Conservation (phyloP, 2,113 vertebrate species). For the Riparia riparia region DNA sequence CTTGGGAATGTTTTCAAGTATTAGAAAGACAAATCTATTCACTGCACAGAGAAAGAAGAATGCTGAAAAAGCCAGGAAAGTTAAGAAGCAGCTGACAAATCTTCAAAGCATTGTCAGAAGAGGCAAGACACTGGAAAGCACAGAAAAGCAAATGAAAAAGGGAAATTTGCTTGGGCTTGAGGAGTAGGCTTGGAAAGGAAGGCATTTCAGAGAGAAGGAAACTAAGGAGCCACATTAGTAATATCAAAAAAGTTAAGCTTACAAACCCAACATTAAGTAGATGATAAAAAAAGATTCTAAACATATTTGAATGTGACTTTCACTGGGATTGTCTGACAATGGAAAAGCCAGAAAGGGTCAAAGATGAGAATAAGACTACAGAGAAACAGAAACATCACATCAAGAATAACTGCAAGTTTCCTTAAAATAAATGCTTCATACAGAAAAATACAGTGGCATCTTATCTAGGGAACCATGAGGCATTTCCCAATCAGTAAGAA, state of each 20-base stretch:
- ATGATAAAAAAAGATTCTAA: neutral
- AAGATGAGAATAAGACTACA: neutral
- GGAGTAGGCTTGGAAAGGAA: neutral
- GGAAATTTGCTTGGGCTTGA: neutral
- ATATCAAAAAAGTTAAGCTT: neutral
- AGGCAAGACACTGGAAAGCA: neutral
- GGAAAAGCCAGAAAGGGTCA: neutral
- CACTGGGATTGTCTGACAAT: neutral
- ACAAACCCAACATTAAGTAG: neutral
- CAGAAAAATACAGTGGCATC: neutral
- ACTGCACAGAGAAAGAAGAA: neutral
- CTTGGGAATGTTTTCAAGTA: neutral
- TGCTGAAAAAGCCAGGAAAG: neutral
- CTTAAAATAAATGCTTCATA: neutral
- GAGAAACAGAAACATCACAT: neutral
- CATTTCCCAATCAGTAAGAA: neutral
- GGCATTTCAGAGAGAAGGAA: neutral
- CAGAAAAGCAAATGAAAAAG: neutral
- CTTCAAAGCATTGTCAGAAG: neutral
- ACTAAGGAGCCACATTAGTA: neutral
- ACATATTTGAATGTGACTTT: neutral
- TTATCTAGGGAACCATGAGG: neutral
- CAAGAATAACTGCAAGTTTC: neutral
- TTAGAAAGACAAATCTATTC: conserved; percentile 1
- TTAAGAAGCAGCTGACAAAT: neutral